Percentiles rank a stretch among this genome's conserved stretches.
These are phyloP conservation scores for Loxodonta africana DNA, from an alignment of 2,113 vertebrate genomes.

Conservation along the genomic window DNA sequence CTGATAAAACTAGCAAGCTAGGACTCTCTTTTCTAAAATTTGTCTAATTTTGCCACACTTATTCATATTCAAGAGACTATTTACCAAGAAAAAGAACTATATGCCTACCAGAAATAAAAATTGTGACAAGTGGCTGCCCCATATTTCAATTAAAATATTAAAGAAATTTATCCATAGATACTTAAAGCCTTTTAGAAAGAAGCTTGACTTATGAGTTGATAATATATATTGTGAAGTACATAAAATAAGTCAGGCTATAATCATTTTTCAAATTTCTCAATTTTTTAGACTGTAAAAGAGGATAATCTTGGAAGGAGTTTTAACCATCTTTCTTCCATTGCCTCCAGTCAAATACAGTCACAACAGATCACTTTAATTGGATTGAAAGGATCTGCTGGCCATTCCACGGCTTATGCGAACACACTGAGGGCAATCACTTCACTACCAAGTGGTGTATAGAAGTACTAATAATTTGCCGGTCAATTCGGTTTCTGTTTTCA, in stretches of 20 bases:
- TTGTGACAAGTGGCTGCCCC: not conserved
- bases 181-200: conserved; percentile 48
- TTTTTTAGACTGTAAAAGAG: conserved; percentile 58
- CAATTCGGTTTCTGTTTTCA: conserved; percentile 23
- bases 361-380: conserved; percentile 77
- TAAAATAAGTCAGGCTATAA: conserved; percentile 52
- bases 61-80: conserved; percentile 37
- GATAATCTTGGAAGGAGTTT: conserved; percentile 67
- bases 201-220: conserved; percentile 59
- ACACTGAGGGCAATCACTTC: conserved; percentile 26
- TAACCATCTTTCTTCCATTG: conserved; percentile 62
- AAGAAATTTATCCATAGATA: conserved; percentile 60
- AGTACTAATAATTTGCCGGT: conserved; percentile 61
- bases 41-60: conserved; percentile 36
- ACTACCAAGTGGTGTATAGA: conserved; percentile 34
- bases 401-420: conserved; percentile 11
- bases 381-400: conserved; percentile 68
- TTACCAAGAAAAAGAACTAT: conserved; percentile 48
- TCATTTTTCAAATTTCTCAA: conserved; percentile 57
- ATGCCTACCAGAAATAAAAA: conserved; percentile 52
- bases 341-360: conserved; percentile 67
- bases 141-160: conserved; percentile 68
- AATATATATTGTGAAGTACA: conserved; percentile 41
- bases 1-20: conserved; percentile 33
- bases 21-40: not conserved